These are phyloP conservation scores for Semaprochilodus insignis DNA, from an alignment of 2,797 vertebrate species.

Conservation along the genomic window DNA sequence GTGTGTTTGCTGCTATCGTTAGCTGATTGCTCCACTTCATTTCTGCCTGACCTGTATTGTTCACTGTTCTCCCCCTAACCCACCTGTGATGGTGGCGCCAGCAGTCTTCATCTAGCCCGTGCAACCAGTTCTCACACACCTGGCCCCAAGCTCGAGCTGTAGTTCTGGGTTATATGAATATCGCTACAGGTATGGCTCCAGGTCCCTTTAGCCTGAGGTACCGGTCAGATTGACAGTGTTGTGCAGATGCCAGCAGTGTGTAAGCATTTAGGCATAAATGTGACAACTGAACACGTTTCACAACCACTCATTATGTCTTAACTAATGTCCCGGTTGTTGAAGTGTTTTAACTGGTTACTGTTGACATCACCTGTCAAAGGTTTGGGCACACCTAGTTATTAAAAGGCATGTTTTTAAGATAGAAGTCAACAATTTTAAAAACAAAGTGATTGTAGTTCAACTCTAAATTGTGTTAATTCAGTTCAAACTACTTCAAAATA, in stretches of 20 bases:
- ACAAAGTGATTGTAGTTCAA: too few relatives aligned
- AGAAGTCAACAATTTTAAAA: too few relatives aligned
- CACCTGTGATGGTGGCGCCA: conserved; percentile 10
- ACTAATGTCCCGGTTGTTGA: neutral
- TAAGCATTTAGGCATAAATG: conserved; percentile 18
- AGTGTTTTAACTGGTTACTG: neutral
- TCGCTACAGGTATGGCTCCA: conserved; percentile 29
- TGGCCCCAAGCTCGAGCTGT: conserved; percentile 45
- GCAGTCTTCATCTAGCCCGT: conserved; percentile 47
- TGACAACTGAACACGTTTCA: conserved; percentile 1
- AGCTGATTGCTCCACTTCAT: neutral
- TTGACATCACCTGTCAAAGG: neutral
- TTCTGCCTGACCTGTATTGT: conserved; percentile 9
- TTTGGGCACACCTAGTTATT: neutral
- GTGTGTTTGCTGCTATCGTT: neutral
- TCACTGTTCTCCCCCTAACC: neutral
- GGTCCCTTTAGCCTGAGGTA: neutral
- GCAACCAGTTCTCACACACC: conserved; percentile 52
- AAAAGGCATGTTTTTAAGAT: neutral
- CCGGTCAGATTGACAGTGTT: neutral
- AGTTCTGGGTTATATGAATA: conserved; percentile 41
- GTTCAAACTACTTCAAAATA: too few relatives aligned
- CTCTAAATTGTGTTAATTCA: too few relatives aligned
- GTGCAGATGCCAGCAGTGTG: neutral
- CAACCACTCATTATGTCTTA: conserved; percentile 8